Base-by-base conservation (phyloP, 2,888 invertebrate genomes). In the Dioctria linearis region DNA sequence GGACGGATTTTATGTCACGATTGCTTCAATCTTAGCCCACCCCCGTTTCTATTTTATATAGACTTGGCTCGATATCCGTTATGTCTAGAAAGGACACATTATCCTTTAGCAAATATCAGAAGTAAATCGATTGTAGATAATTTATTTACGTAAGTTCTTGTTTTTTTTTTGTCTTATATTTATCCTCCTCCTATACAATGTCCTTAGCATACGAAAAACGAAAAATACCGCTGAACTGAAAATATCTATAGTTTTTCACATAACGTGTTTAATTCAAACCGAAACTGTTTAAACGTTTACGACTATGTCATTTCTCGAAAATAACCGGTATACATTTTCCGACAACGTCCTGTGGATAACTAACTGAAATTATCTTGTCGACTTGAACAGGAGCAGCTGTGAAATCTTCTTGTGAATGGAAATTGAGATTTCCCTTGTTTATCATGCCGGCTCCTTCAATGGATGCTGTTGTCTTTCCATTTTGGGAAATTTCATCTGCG, bases 41-140 rank as follows among this genome's bases (percentile, higher is more conserved):
- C 46, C 8, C 46, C 75, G n/a, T 59, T 8, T n/a, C 73, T 73
- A 2, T 54, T 40, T 57, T 11, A 4, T 73, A 5, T 25, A 11
- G n/a, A 25, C n/a, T 43, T 46, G 67, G 43, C 67, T 67, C 49
- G 54, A 54, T 75, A 43, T 75, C 75, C 75, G 75, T 61, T 75
- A 59, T 57, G 43, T 59, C 59, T 25, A 42, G 43, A 25, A 59
- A 6, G 59, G 11, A 75, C 59, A 75, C 75, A 75, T 59, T 75
- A 75, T 75, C 75, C 59, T 61, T 75, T 59, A 75, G 43, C 42
- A 59, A 75, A 75, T 59, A 75, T 75, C 42, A 61, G 46, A 75
- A 75, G 59, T 59, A 75, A 75, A 75, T 75, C 75, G 75, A 75
- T 75, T 75, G 75, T 59, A 61, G 75, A 75, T 75, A 75, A 75